Conservation (phyloP, 2,797 vertebrate species). For the Pangasius mekongensis region DNA sequence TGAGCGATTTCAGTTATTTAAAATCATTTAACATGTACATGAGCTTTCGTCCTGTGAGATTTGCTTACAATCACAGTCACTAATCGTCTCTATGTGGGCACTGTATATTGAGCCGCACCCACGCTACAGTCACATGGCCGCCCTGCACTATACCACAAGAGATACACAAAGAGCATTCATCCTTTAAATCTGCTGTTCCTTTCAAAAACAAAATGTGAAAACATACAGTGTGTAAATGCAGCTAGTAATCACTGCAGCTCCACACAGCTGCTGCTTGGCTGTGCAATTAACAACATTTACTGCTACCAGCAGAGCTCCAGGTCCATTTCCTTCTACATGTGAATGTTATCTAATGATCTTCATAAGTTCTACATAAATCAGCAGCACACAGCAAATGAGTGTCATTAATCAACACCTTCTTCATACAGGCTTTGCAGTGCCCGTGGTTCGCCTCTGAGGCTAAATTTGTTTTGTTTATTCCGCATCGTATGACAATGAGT, state of each 20-base stretch:
- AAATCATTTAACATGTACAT: neutral
- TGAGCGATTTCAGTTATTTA: neutral
- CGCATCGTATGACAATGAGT: neutral
- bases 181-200: conserved; percentile 10
- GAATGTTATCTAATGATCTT: neutral
- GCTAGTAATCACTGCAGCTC: neutral
- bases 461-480: conserved; percentile 24
- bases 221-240: neutral
- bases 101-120: neutral
- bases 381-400: neutral
- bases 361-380: conserved; percentile 8
- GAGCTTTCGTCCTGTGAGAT: neutral
- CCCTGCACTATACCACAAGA: conserved; percentile 9
- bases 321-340: neutral
- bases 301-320: neutral
- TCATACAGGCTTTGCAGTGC: neutral
- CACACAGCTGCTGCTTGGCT: neutral
- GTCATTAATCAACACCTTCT: conserved; percentile 12
- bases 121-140: neutral
- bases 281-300: neutral
- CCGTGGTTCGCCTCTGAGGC: neutral
- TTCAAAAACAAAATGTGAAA: neutral
- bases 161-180: neutral
- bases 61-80: neutral
- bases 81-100: neutral